These are phyloP conservation scores for Agrilus mali DNA, from an alignment of 2,888 invertebrate genomes.

Conservation along the genomic window DNA sequence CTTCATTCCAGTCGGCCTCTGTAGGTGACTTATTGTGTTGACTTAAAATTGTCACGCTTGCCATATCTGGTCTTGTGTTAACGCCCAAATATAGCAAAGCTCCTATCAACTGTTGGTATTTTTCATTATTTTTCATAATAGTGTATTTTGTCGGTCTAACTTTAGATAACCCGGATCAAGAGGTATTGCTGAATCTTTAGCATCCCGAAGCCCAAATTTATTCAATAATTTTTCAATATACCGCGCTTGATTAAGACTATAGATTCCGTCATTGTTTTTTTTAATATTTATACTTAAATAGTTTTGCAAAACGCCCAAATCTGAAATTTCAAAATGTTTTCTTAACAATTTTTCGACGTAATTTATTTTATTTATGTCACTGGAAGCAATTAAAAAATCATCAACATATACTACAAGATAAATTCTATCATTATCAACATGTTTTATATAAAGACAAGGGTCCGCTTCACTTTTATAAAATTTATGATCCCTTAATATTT, in stretches of 20 bases:
- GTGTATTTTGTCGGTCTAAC: too few relatives aligned
- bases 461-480: conserved; percentile 1
- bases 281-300: not conserved
- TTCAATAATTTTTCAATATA: conserved; percentile 1
- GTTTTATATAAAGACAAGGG: conserved; percentile 1
- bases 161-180: too few relatives aligned
- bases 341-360: not conserved
- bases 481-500: not conserved
- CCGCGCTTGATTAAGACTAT: not conserved
- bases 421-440: not conserved
- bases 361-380: not conserved
- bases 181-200: too few relatives aligned
- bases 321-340: not conserved
- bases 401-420: conserved; percentile 4
- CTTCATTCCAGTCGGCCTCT: too few relatives aligned
- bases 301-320: not conserved
- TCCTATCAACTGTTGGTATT: too few relatives aligned
- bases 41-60: too few relatives aligned
- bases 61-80: too few relatives aligned
- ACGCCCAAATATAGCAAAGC: too few relatives aligned
- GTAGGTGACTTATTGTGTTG: too few relatives aligned
- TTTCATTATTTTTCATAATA: too few relatives aligned
- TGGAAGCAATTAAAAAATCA: not conserved
- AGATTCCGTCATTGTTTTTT: not conserved
- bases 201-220: not conserved